Evolutionary conservation across 2,888 invertebrate species (phyloP).

Genomic region (Nephrotoma appendiculata): DNA sequence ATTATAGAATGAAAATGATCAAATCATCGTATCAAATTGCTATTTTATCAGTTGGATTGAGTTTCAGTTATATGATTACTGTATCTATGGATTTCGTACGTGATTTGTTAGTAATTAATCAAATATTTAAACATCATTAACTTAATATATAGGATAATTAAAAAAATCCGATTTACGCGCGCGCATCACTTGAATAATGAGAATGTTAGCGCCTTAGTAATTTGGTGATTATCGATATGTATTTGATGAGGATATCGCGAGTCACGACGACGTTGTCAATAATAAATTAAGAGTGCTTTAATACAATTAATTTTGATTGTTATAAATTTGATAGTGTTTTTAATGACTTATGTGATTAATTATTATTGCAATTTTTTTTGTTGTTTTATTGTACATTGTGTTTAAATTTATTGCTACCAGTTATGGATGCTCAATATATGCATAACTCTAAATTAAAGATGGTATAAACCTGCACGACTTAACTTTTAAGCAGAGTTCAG

Average conservation of each 20-base stretch:
- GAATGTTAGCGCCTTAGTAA: background rate
- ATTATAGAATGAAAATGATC: background rate
- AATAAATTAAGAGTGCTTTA: background rate
- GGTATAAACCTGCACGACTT: no score
- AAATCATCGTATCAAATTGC: background rate
- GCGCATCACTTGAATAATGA: background rate
- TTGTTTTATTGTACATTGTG: no score
- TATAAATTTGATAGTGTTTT: background rate
- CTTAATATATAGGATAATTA: background rate
- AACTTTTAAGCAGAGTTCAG: no score
- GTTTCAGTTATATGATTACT: background rate
- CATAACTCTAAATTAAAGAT: no score
- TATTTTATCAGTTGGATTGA: background rate
- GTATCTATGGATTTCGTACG: background rate
- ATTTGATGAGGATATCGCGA: background rate
- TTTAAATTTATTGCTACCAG: no score
- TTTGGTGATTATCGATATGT: background rate
- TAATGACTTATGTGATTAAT: background rate
- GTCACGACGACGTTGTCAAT: background rate
- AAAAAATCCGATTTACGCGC: background rate
- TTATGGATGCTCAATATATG: no score
- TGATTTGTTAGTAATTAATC: background rate
- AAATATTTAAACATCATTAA: background rate
- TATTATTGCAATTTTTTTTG: no score
- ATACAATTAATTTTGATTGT: background rate